Evolutionary conservation across 2,797 vertebrate species (phyloP).

Genomic region (Garrulus glandarius): DNA sequence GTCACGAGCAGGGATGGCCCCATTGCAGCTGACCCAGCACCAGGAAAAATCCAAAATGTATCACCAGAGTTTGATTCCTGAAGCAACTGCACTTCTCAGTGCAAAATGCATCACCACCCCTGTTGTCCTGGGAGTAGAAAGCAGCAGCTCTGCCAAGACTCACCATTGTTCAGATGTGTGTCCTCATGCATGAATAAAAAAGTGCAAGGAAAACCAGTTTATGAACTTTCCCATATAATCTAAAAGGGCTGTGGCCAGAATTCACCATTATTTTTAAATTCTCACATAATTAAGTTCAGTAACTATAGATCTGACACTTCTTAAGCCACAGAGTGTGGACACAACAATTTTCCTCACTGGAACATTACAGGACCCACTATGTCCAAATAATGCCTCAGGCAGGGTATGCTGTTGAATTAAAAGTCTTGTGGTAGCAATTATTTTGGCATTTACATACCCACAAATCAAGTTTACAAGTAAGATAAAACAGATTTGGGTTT

Average conservation of each 20-base stretch:
- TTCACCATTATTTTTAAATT: neutral
- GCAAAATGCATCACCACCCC: neutral
- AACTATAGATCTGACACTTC: neutral
- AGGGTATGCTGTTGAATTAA: neutral
- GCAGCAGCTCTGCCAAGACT: neutral
- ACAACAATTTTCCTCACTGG: neutral
- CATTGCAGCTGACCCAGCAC: neutral
- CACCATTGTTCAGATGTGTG: neutral
- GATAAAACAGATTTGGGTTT: neutral
- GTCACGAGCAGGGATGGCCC: accelerated
- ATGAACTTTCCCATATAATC: neutral
- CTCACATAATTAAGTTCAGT: neutral
- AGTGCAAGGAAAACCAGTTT: neutral
- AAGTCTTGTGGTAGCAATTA: neutral
- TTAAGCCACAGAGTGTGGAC: neutral
- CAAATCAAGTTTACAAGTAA: neutral
- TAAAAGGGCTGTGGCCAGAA: neutral
- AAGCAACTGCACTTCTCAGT: neutral
- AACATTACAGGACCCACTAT: neutral
- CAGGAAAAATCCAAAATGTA: neutral
- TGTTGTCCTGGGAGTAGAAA: neutral
- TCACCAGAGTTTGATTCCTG: neutral
- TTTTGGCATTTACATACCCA: neutral
- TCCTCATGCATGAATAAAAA: neutral
- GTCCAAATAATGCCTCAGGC: neutral